A percentile compares a stretch with the other conserved stretches of the same genome.
phyloP scores from a whole-genome alignment of 2,888 invertebrate species.

The Eupithecia centaureata region DNA sequence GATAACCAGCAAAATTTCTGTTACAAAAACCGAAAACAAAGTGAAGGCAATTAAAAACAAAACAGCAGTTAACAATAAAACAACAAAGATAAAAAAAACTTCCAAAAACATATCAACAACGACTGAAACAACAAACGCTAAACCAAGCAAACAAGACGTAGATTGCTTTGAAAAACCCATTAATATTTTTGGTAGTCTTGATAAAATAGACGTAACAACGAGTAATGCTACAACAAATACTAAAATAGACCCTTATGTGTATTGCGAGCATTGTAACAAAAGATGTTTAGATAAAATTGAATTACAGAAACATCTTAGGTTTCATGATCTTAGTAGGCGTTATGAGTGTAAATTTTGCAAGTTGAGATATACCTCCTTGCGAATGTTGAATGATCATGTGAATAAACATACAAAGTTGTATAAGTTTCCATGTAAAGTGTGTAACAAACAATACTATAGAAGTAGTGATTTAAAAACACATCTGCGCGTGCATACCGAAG shows the following conservation, averaged over 20 bases:
- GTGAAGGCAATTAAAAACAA: background rate
- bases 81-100: background rate
- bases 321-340: constrained; percentile 26
- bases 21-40: background rate
- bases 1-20: background rate
- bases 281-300: constrained; percentile 16
- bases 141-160: background rate
- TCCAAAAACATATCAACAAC: background rate
- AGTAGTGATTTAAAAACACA: constrained; percentile 8
- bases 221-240: background rate
- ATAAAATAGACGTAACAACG: background rate
- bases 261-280: constrained; percentile 30
- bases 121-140: background rate
- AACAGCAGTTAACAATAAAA: background rate
- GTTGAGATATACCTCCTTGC: constrained; percentile 6
- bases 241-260: constrained; percentile 12
- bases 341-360: constrained; percentile 30
- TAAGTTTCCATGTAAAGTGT: constrained; percentile 9
- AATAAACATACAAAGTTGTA: constrained; percentile 12
- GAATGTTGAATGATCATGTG: background rate
- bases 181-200: background rate
- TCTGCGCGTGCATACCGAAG: constrained; percentile 19
- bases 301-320: constrained; percentile 28
- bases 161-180: background rate
- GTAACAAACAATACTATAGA: background rate